Evolutionary conservation across 35 echinoderm and acorn worm species (phyloP).

Genomic region (Stichopus chloronotus): DNA sequence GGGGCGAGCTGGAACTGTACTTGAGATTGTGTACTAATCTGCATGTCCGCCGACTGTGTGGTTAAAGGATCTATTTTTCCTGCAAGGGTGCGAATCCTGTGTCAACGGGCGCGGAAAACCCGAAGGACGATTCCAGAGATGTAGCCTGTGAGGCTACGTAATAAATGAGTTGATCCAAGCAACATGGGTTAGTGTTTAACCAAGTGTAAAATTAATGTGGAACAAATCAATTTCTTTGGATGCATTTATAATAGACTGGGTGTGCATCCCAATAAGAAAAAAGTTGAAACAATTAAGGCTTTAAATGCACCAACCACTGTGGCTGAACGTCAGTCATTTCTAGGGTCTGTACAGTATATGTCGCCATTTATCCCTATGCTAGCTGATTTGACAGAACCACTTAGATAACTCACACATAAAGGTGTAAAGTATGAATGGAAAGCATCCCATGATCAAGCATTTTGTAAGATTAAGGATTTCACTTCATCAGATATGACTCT

Average conservation of each 20-base stretch:
- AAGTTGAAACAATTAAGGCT: constrained; percentile 11
- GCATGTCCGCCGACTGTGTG: too few species aligned
- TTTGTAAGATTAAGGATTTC: background rate
- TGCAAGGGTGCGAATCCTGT: too few species aligned
- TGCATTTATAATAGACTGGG: background rate
- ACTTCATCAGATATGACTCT: constrained; percentile 38
- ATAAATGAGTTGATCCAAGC: background rate
- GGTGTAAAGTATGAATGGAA: constrained; percentile 17
- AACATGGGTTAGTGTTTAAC: constrained; percentile 50
- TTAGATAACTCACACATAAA: background rate
- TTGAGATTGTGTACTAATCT: too few species aligned
- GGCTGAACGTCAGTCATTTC: too few species aligned
- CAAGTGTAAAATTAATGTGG: constrained; percentile 30
- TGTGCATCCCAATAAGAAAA: constrained; percentile 21
- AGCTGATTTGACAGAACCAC: too few species aligned
- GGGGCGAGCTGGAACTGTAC: too few species aligned
- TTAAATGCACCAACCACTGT: background rate
- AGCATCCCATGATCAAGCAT: background rate
- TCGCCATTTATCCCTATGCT: too few species aligned
- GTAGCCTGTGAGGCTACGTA: too few species aligned
- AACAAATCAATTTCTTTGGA: constrained; percentile 50
- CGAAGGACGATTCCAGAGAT: too few species aligned
- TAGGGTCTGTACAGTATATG: too few species aligned
- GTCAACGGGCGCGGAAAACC: too few species aligned
- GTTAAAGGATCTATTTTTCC: too few species aligned